Evolutionary conservation across 2,797 vertebrate genomes (phyloP).

Genomic region (Tachyglossus aculeatus): DNA sequence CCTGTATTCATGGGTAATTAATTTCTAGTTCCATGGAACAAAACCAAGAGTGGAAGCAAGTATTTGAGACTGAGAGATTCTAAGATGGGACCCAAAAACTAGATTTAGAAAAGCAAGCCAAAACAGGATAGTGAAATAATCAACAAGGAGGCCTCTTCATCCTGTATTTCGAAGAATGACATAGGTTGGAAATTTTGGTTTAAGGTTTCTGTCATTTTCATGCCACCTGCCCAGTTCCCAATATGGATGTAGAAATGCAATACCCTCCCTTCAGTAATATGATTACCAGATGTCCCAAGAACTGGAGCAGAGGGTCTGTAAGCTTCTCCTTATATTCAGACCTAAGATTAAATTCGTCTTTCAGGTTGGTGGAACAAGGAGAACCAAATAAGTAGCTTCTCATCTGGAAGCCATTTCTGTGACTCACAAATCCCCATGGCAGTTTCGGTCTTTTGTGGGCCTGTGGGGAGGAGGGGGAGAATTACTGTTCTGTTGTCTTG

Average conservation of each 20-base stretch:
- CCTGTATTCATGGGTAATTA: conserved; percentile 33
- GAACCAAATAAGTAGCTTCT: background rate
- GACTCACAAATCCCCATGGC: background rate
- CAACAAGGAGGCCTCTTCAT: background rate
- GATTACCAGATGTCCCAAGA: background rate
- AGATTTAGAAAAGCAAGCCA: background rate
- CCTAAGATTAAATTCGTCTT: background rate
- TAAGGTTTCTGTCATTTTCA: background rate
- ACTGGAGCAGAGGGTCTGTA: background rate
- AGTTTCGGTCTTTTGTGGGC: too few species aligned
- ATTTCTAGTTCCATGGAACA: conserved; percentile 41
- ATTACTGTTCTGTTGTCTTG: conserved; percentile 7
- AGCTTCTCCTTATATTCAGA: background rate
- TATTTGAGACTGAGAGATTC: conserved; percentile 17
- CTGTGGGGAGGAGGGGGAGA: too few species aligned
- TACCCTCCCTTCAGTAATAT: background rate
- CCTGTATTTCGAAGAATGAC: background rate
- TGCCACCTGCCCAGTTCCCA: too few species aligned
- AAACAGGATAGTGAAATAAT: background rate
- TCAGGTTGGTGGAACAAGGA: too few species aligned
- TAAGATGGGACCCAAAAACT: background rate
- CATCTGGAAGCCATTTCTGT: conserved; percentile 25
- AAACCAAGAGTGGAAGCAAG: background rate
- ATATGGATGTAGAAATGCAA: background rate
- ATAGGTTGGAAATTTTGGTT: background rate